These are phyloP conservation scores for Drosophila insularis DNA, from an alignment of 1,140 invertebrate genomes.

Conservation along the genomic window DNA sequence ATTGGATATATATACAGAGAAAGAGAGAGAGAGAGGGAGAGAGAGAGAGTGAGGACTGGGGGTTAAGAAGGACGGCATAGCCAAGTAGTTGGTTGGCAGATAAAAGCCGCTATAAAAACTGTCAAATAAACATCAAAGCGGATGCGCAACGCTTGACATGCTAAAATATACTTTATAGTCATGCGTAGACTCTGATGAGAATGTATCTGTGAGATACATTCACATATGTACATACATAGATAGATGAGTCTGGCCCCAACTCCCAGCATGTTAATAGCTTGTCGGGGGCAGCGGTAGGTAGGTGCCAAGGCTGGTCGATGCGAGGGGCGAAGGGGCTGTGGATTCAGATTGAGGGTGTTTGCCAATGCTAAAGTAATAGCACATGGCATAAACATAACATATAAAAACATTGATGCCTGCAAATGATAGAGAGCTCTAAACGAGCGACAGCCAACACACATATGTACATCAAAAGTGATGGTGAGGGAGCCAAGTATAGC, in stretches of 20 bases:
- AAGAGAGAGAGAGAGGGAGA: slow-evolving; percentile 3
- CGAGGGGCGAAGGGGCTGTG: slow-evolving; percentile 14
- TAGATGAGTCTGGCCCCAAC: slow-evolving; percentile 14
- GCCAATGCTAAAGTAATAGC: slow-evolving; percentile 78
- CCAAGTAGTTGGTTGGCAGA: slow-evolving; percentile 78
- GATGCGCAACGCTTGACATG: slow-evolving; percentile 81
- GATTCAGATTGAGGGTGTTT: slow-evolving; percentile 44
- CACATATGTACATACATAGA: slow-evolving; percentile 14
- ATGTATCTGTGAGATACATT: slow-evolving; percentile 38
- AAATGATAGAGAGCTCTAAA: slow-evolving; percentile 54
- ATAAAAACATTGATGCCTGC: slow-evolving; percentile 77
- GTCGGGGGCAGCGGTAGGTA: slow-evolving; percentile 24
- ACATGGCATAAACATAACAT: slow-evolving; percentile 57
- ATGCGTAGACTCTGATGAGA: slow-evolving; percentile 63
- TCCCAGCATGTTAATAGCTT: slow-evolving; percentile 47
- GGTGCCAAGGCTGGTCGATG: slow-evolving; percentile 18
- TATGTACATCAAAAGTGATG: not conserved
- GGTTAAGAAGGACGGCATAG: slow-evolving; percentile 13
- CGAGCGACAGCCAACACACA: slow-evolving; percentile 17
- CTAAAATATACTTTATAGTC: slow-evolving; percentile 81
- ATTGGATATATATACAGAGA: not conserved
- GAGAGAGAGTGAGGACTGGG: not conserved
- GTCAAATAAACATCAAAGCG: slow-evolving; percentile 82
- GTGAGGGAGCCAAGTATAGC: not conserved
- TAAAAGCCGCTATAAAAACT: slow-evolving; percentile 81